A percentile compares a stretch with the other conserved stretches of the same genome.
Evolutionary conservation across 2,113 vertebrate genomes (phyloP).

Genomic region (Sula dactylatra): DNA sequence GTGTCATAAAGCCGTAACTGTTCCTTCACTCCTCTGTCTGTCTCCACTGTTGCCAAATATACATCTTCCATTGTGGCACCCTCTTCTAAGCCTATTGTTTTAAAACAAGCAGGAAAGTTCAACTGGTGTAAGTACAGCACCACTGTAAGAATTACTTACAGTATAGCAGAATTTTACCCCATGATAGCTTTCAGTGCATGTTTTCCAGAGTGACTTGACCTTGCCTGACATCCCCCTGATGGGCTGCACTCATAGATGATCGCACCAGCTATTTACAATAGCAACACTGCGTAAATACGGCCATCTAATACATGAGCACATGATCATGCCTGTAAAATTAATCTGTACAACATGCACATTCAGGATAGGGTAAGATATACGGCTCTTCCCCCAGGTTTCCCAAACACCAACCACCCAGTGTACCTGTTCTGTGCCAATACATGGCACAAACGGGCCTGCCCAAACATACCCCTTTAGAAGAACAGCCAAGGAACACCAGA

Average conservation of each 20-base stretch:
- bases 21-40: constrained; percentile 88
- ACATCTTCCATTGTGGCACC: constrained; percentile 89
- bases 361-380: neutral
- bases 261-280: neutral
- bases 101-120: neutral
- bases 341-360: neutral
- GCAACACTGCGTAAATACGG: neutral
- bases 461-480: neutral
- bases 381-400: neutral
- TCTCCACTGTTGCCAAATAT: constrained; percentile 91
- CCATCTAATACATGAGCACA: neutral
- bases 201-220: neutral
- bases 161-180: neutral
- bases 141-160: neutral
- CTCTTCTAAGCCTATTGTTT: constrained; percentile 81
- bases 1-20: constrained; percentile 95
- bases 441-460: neutral
- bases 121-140: neutral
- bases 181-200: neutral
- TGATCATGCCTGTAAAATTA: neutral
- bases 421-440: neutral
- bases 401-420: neutral
- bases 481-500: neutral
- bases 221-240: neutral
- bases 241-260: neutral